Evolutionary conservation across 1,140 invertebrate genomes (phyloP).

Genomic region (Magallana angulata): DNA sequence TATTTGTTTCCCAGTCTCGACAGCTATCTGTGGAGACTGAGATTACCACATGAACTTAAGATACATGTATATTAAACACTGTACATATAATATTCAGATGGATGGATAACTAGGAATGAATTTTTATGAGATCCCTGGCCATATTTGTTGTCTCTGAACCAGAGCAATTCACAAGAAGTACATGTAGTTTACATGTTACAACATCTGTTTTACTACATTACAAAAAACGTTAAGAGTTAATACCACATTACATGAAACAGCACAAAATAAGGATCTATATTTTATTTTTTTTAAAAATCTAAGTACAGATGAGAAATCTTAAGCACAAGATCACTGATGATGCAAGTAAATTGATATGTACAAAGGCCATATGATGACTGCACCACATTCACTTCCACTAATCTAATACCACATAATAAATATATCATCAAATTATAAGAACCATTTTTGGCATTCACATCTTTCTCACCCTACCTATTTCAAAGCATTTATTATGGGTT

Average conservation of each 20-base stretch:
- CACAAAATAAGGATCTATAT: background rate
- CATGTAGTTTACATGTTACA: background rate
- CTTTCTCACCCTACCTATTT: background rate
- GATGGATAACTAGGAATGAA: constrained; percentile 23
- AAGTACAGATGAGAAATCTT: constrained; percentile 28
- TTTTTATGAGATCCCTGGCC: background rate
- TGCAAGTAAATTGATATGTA: constrained; percentile 9
- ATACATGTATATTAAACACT: no score
- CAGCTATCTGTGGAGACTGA: no score
- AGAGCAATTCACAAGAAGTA: background rate
- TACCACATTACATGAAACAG: constrained; percentile 24
- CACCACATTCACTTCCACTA: constrained; percentile 1
- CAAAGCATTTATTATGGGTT: background rate
- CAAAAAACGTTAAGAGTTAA: constrained; percentile 5
- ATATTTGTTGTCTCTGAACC: background rate
- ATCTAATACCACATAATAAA: constrained; percentile 2
- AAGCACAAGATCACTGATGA: constrained; percentile 23
- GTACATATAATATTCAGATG: background rate
- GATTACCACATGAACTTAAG: no score
- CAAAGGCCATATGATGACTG: constrained; percentile 12
- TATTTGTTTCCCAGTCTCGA: no score
- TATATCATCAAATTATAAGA: background rate
- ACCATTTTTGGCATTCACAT: background rate
- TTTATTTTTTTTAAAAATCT: background rate
- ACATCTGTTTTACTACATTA: constrained; percentile 9